phyloP scores from a whole-genome alignment of 2,797 vertebrate genomes.

The Saguinus oedipus region DNA sequence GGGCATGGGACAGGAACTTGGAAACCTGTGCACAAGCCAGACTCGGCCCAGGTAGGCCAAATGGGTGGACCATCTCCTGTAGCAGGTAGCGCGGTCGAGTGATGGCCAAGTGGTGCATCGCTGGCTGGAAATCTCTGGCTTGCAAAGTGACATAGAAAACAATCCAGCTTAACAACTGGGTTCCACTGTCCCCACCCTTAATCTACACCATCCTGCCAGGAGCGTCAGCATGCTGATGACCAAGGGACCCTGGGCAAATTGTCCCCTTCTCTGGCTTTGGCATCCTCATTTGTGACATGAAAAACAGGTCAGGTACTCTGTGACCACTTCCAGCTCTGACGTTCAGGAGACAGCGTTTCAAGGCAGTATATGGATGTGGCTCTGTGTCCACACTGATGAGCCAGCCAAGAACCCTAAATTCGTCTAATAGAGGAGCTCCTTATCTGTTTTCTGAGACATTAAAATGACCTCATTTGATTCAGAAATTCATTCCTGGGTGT shows the following conservation, averaged over 20 bases:
- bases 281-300: background rate
- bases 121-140: background rate
- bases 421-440: background rate
- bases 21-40: background rate
- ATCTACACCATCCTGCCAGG: background rate
- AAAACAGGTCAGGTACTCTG: background rate
- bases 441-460: background rate
- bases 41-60: background rate
- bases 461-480: background rate
- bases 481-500: background rate
- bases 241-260: background rate
- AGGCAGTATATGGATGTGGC: rapidly evolving
- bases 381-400: rapidly evolving
- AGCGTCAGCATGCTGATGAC: too few species aligned
- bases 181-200: background rate
- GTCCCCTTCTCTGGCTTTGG: background rate
- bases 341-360: background rate
- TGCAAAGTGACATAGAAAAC: background rate
- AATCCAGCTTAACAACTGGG: background rate
- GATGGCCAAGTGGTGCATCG: background rate
- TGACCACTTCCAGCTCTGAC: background rate
- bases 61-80: background rate
- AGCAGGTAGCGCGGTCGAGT: background rate
- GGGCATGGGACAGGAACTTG: background rate
- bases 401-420: background rate